Base-by-base conservation (phyloP, 2,888 invertebrate genomes). In the Drosophila picticornis region DNA sequence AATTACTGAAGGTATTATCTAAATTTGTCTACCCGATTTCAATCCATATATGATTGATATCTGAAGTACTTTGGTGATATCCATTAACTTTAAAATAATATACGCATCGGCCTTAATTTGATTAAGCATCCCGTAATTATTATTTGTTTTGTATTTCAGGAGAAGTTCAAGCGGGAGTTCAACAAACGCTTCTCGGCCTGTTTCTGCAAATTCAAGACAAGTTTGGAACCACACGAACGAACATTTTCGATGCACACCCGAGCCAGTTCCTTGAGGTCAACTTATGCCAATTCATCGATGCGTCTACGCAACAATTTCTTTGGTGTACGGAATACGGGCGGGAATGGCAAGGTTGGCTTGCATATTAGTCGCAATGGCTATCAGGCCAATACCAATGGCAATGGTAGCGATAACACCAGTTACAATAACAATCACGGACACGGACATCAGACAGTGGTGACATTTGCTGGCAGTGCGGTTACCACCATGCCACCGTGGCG, bases 101-200 rank as follows among this genome's bases (percentile, higher is more conserved):
- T 16, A 16, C 9, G 5, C 16, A 34, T 3, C 2, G 25, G 5
- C 6, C 7, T 46, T 22, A 22, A 13, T 22, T 25, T 13, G 46
- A 25, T 36, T 27, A 25, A 3, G 1, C 2, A 2, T 19, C 11
- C 11, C 29, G 19, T 25, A 4, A 25, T 19, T 1, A 25, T 25
- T 7, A 13, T 56, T 56, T 29, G 16, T 16, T 56, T 61, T 46
- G 38, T 51, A 46, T 22, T 64, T 93, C 93, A 96, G 96, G 96
- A 96, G 92, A 96, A 96, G 92, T 96, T 96, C 93, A 96, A 96
- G 92, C 94, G 96, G 58, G 96, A 96, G 93, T 96, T 96, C 87
- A 95, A 95, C 83, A 95, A 96, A 86, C 94, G 96, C 7, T 96
- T 96, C 81, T 94, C 95, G 3, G 95, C 95, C 71, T 94, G 95